Evolutionary conservation across 1,140 invertebrate species (phyloP), one percentile per base, ranked within the genome.

Genomic region (Drosophila littoralis): DNA sequence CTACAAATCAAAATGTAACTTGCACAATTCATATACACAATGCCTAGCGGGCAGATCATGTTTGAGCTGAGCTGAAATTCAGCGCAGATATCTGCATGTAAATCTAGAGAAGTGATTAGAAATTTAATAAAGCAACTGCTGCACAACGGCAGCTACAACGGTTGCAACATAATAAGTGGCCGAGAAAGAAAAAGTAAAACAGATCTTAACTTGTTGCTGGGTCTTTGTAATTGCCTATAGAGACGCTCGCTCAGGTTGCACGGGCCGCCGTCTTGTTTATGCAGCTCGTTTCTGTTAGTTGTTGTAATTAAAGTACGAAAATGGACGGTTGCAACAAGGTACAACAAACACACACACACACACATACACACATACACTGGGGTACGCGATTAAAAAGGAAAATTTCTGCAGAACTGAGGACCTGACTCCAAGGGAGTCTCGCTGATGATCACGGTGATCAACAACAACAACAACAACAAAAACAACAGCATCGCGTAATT

Each of bases 271-370:
- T 69, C 74, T 77, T 82, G 68, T 80, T 68, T 48, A 60, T 68
- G 70, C 64, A 73, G 64, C 70, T 60, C 70, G 70, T 73, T 28
- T 63, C 68, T 66, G 68, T 77, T 82, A 77, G 83, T 77, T 86
- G 79, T 82, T 79, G 83, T 88, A 86, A 86, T 86, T 88, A 86
- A 88, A 86, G 82, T 88, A 79, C 82, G 71, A 77, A 79, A 86
- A 88, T 86, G 75, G 61, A 82, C 79, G 79, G 66, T 77, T 79
- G 59, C 66, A 75, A 75, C 65, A 63, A 70, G 66, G 57, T 57
- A 63, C 55, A 51, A 43, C 36, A 63, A 36, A 64, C 54, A 64
- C 46, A 17, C 50, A 69, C n/a, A 51, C 32, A 36, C 43, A 51
- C 33, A 22, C 50, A 54, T 1, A 17, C 9, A 45, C 48, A 69